These are phyloP conservation scores for Silurus meridionalis DNA, from an alignment of 2,113 vertebrate genomes.

Conservation along the genomic window DNA sequence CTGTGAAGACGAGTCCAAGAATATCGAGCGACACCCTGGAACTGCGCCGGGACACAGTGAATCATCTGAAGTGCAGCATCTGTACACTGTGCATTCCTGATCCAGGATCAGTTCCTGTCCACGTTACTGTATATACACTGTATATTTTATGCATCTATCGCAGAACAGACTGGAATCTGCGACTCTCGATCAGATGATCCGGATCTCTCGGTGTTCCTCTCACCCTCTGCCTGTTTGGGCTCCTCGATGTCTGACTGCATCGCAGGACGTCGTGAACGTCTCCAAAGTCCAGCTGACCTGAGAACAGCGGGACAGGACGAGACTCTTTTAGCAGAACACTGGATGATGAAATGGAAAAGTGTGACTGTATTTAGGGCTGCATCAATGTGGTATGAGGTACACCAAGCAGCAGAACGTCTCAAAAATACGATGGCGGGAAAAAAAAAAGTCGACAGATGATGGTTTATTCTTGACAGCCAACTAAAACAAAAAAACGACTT, in stretches of 20 bases:
- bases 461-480: no score
- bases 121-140: not conserved
- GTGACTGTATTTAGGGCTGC: not conserved
- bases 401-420: not conserved
- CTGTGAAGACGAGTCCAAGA: slow-evolving; percentile 6
- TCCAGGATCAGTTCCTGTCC: not conserved
- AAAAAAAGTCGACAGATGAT: no score
- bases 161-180: not conserved
- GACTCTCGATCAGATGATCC: not conserved
- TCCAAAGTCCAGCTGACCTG: slow-evolving; percentile 18
- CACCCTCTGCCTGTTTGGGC: slow-evolving; percentile 11
- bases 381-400: not conserved
- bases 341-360: slow-evolving; percentile 55
- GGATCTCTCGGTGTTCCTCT: not conserved
- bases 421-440: no score
- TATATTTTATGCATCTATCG: not conserved
- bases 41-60: not conserved
- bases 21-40: not conserved
- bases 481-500: no score
- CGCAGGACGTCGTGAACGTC: not conserved
- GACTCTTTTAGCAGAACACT: slow-evolving; percentile 61
- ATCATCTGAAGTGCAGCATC: not conserved
- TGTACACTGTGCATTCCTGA: slow-evolving; percentile 15
- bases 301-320: slow-evolving; percentile 12
- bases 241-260: not conserved